phyloP scores from a whole-genome alignment of 1,140 invertebrate genomes.

The Caenorhabditis brenneri region DNA sequence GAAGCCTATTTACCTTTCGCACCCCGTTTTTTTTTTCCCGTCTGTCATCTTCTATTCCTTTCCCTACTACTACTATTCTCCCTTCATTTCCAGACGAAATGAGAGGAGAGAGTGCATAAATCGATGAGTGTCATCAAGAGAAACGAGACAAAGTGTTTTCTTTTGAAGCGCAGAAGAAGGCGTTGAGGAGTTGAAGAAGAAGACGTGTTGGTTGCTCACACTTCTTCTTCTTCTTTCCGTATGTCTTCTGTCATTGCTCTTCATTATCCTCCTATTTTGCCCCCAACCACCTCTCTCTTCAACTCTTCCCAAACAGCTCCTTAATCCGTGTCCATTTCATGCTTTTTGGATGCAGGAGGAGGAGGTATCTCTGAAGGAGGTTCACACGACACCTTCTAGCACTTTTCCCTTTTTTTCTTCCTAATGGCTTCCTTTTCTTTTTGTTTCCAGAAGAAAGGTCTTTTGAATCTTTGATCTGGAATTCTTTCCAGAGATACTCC shows the following conservation, averaged over 20 bases:
- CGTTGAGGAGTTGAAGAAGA: neutral
- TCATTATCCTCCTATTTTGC: constrained; percentile 13
- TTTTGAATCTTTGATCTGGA: neutral
- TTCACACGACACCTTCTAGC: neutral
- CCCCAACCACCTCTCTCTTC: neutral
- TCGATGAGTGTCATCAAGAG: neutral
- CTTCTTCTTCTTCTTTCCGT: constrained; percentile 14
- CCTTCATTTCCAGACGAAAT: constrained; percentile 22
- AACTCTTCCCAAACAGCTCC: neutral
- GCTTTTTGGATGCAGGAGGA: neutral
- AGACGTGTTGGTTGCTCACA: constrained; percentile 21
- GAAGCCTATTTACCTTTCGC: constrained; percentile 22
- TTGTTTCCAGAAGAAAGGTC: neutral
- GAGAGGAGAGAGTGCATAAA: neutral
- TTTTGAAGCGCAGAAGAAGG: neutral
- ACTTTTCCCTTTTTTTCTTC: neutral
- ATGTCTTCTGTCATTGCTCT: constrained; percentile 31
- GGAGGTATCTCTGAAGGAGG: neutral
- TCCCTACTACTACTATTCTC: no score
- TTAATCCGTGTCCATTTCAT: constrained; percentile 13
- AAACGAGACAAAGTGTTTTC: neutral
- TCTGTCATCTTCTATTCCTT: neutral
- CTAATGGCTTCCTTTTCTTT: neutral
- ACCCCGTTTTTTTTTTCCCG: neutral
- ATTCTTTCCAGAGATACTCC: neutral